These are phyloP conservation scores for Drosophila fungiperda DNA, from an alignment of 2,888 invertebrate genomes.

Conservation along the genomic window DNA sequence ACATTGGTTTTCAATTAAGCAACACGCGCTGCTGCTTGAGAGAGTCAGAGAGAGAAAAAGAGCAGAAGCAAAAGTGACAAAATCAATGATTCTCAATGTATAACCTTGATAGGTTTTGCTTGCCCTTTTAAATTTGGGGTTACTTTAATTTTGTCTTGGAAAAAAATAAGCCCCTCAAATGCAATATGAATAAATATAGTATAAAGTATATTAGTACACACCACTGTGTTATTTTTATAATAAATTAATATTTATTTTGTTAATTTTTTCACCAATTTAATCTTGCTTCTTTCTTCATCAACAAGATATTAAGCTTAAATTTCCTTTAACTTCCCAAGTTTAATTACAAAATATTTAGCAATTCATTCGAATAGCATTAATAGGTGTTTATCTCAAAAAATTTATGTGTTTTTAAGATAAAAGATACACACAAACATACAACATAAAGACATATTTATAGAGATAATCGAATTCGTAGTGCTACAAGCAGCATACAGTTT, in stretches of 20 bases:
- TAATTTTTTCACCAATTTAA: conserved; percentile 2
- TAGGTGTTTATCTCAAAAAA: conserved; percentile 27
- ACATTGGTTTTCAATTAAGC: conserved; percentile 78
- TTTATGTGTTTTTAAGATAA: conserved; percentile 22
- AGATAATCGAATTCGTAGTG: conserved; percentile 17
- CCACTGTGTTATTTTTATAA: conserved; percentile 2
- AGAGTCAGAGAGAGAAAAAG: background rate
- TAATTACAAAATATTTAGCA: conserved; percentile 1
- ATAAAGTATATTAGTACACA: background rate
- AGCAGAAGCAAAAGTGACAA: conserved; percentile 14
- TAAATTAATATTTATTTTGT: conserved; percentile 5
- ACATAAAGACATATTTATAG: conserved; percentile 10
- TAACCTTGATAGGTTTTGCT: conserved; percentile 20
- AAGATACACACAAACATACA: background rate
- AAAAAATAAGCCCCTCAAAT: background rate
- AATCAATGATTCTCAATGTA: conserved; percentile 30
- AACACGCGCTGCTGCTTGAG: conserved; percentile 49
- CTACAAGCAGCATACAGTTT: conserved; percentile 13
- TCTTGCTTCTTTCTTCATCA: background rate
- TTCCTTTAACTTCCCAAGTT: background rate
- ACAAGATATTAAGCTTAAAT: background rate
- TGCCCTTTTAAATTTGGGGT: conserved; percentile 3
- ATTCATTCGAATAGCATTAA: conserved; percentile 32
- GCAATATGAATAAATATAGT: background rate
- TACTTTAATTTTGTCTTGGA: conserved; percentile 16